These are phyloP conservation scores for Melinaea marsaeus DNA, from an alignment of 2,888 invertebrate genomes.

Conservation along the genomic window DNA sequence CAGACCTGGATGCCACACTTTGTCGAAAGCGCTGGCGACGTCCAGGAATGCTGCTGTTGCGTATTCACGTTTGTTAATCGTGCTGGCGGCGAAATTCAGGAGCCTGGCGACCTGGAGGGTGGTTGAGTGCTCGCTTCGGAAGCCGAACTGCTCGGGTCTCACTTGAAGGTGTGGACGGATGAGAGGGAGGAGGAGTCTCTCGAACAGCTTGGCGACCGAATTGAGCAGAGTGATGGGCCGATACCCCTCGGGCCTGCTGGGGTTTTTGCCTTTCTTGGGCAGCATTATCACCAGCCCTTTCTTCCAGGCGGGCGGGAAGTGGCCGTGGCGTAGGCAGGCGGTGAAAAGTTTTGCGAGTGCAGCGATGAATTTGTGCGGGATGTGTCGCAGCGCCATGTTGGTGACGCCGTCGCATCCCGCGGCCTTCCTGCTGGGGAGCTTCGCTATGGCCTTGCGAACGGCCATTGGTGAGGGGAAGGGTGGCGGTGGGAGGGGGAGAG, in stretches of 20 bases:
- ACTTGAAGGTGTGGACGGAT: too few species aligned
- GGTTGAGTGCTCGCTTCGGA: too few species aligned
- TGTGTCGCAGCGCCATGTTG: constrained; percentile 23
- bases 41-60: too few species aligned
- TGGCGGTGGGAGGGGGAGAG: background rate
- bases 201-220: background rate
- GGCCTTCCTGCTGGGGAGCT: constrained; percentile 14
- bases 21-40: too few species aligned
- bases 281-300: constrained; percentile 26
- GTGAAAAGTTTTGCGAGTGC: constrained; percentile 28
- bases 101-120: too few species aligned
- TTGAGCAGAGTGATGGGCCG: constrained; percentile 28
- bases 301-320: constrained; percentile 30
- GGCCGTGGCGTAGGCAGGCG: constrained; percentile 30
- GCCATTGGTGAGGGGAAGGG: background rate
- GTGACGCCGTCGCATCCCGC: constrained; percentile 26
- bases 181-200: too few species aligned
- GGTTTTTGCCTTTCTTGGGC: constrained; percentile 32
- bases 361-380: constrained; percentile 22
- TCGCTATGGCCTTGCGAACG: background rate
- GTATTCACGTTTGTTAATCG: too few species aligned
- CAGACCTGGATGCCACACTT: too few species aligned
- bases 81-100: too few species aligned
- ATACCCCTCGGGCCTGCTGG: constrained; percentile 23
- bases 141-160: too few species aligned